Percentiles rank a stretch among this genome's conserved stretches.
Conservation (phyloP, 1,140 invertebrate species). For the Centruroides vittatus region DNA sequence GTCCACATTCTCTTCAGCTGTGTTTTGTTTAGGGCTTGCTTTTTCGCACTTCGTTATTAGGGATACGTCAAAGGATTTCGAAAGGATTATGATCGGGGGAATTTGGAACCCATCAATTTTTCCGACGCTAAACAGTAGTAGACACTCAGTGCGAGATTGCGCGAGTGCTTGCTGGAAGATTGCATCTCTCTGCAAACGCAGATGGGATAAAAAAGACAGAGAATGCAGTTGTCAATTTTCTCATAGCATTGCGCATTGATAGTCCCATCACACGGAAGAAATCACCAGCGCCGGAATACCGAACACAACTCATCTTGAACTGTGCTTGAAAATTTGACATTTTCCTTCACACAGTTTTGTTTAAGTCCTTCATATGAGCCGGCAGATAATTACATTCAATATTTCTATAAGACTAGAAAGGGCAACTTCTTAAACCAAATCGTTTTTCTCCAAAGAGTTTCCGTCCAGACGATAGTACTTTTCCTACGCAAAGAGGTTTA, state of each 20-base stretch:
- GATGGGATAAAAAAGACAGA: not conserved
- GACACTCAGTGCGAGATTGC: not conserved
- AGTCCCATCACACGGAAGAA: too few relatives aligned
- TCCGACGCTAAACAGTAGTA: not conserved
- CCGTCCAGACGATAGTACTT: not conserved
- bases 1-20: not conserved
- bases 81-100: not conserved
- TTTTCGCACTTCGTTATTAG: not conserved
- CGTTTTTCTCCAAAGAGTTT: not conserved
- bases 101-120: not conserved
- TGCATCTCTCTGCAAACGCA: not conserved
- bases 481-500: not conserved
- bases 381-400: not conserved
- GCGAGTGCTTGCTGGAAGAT: not conserved
- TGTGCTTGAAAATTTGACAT: too few relatives aligned
- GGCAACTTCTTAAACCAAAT: not conserved
- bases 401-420: not conserved
- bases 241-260: too few relatives aligned
- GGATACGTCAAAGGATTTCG: not conserved
- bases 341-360: too few relatives aligned
- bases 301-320: too few relatives aligned
- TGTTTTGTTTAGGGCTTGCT: not conserved
- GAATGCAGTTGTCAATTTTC: not conserved
- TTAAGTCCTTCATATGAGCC: not conserved
- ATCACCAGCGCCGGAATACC: too few relatives aligned